These are phyloP conservation scores for Philotrypesis tridentata DNA, from an alignment of 1,140 invertebrate species.

Conservation along the genomic window DNA sequence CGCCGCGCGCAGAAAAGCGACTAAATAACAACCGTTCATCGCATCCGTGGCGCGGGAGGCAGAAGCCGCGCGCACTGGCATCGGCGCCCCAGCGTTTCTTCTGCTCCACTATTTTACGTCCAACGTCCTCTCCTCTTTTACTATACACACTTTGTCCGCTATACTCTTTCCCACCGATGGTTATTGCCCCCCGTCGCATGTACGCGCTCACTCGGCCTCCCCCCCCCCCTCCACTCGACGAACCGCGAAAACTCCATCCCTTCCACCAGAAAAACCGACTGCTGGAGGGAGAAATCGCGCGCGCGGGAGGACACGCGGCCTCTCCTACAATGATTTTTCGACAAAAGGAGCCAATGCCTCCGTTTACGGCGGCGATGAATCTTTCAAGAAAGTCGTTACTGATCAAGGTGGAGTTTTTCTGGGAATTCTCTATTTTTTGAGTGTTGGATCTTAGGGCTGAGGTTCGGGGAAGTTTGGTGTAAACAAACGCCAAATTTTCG, in stretches of 20 bases:
- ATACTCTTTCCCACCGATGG: constrained; percentile 4
- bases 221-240: constrained; percentile 19
- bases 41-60: background rate
- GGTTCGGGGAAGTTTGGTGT: too few relatives aligned
- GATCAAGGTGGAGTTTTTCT: too few relatives aligned
- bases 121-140: constrained; percentile 39
- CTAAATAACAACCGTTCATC: background rate
- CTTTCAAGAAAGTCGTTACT: too few relatives aligned
- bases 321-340: background rate
- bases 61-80: background rate
- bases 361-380: too few relatives aligned
- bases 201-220: background rate
- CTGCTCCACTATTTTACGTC: constrained; percentile 12
- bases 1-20: too few relatives aligned
- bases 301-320: background rate
- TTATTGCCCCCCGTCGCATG: constrained; percentile 30
- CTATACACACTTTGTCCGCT: background rate
- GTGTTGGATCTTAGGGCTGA: too few relatives aligned
- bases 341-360: background rate
- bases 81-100: background rate
- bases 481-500: too few relatives aligned
- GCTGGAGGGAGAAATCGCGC: background rate
- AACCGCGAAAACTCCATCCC: constrained; percentile 25
- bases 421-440: too few relatives aligned
- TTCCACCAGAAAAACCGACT: background rate